Base-by-base conservation (phyloP, 2,113 vertebrate species). In the Calyptomena viridis region DNA sequence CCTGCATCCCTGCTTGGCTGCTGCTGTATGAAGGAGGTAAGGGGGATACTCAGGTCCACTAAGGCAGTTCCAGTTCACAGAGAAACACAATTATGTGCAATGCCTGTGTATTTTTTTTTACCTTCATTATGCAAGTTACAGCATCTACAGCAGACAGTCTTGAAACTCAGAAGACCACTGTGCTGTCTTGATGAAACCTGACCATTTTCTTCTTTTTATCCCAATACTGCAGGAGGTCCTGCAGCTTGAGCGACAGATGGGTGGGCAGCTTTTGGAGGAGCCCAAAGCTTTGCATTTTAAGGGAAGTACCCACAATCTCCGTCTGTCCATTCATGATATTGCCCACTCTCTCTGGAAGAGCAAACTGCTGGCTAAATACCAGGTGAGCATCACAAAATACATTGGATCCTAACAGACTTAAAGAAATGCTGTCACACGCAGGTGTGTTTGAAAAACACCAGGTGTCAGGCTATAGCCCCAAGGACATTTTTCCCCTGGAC, bases 201-300 rank as follows among this genome's bases (percentile, higher is more conserved):
- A 93, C 46, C 11, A 9, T 22, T 89, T 80, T 96, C 37, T 77
- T 58, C 64, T 91, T 93, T 59, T 92, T 82, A 13, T 77, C 1
- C 4, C 89, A 64, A 80, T 59, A 3, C 89, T 90, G 59, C 69
- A 99, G 99, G 99, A 99, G 96, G 99, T 99, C 64, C 97, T 99
- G 87, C 99, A 99, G 96, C 98, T 99, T 35, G 99, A 99, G 97
- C 98, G 97, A 59, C 99, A 99, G 97, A 98, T 99, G 98, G 99
- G 99, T 2, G 99, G 99, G 68, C 99, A 99, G 94, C 98, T 99
- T 79, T 95, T 99, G 92, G 99, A 99, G 84, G 99, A 99, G 94
- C 99, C 99, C 84, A 99, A 99, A 97, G 98, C 98, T 69, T 98
- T 99, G 94, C 98, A 98, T 97, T 99, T 99, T 95, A 99, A 99